Evolutionary conservation across 37 sponge, comb jelly and placozoan species (phyloP), one percentile per base, ranked within the genome.

Genomic region (Bolinopsis microptera): DNA sequence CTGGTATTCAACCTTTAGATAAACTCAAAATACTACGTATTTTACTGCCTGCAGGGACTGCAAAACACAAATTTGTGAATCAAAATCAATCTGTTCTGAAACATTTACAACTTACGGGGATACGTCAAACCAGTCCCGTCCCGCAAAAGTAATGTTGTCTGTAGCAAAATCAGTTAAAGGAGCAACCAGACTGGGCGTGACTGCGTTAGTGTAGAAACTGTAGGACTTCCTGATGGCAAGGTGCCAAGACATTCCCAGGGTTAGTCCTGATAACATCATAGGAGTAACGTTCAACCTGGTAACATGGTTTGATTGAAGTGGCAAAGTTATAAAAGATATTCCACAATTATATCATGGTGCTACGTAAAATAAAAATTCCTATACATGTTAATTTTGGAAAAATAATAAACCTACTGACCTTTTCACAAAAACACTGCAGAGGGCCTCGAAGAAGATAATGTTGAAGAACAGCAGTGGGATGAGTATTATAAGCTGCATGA

Each of bases 201-300:
- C 16, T 28, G 26, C 35, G 61, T 86, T 86, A 26, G 90, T 86
- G 61, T 86, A 86, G 61, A 86, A 86, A 41, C 36, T 35, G 30
- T 86, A 18, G 48, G 90, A 86, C 28, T 86, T 86, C 90, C 39
- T 40, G 25, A 86, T 39, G 26, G 90, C 90, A 5, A 86, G 61
- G 0, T 86, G 90, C 90, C 90, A 86, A 26, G 25, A 21, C 41
- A 39, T 40, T 0, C 90, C 90, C 16, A 86, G 90, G 16, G 61
- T 41, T 0, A 86, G 90, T 30, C 90, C 90, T 22, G 90, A 86
- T n/a, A 86, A 9, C 90, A 86, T 86, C 90, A 86, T 86, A 2
- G 90, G 90, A 8, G 90, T 86, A 3, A 86, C 90, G 48, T 86
- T 38, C 1, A 86, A 30, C 36, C 61, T 86, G 90, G 1, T 13